phyloP scores from a whole-genome alignment of 2,797 vertebrate species.

The Esox lucius region DNA sequence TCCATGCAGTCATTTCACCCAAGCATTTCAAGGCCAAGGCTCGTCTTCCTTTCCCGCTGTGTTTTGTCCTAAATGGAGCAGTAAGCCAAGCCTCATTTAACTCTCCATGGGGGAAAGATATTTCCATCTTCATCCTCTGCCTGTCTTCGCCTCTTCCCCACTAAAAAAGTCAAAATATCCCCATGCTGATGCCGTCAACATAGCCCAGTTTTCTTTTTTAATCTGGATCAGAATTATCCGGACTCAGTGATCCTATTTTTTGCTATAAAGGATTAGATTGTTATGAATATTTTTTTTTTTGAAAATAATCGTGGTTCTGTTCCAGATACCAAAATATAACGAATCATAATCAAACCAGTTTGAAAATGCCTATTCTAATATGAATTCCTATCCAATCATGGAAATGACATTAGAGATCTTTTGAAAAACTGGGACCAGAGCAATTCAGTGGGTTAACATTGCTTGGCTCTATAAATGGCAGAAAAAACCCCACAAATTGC shows the following conservation, averaged over 20 bases:
- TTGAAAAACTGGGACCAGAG: background rate
- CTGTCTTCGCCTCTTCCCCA: background rate
- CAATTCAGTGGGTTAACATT: background rate
- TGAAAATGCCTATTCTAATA: too few relatives aligned
- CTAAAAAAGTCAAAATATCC: background rate
- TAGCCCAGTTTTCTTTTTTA: too few relatives aligned
- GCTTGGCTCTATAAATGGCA: background rate
- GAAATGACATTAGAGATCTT: too few relatives aligned
- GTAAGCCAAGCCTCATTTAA: constrained; percentile 1
- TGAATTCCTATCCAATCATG: too few relatives aligned
- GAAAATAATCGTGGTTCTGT: too few relatives aligned
- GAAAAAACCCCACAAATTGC: background rate
- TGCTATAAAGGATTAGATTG: too few relatives aligned
- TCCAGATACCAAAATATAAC: too few relatives aligned
- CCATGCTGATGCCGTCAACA: too few relatives aligned
- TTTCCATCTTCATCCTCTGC: background rate
- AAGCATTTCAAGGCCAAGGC: background rate
- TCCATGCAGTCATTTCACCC: background rate
- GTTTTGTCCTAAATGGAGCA: constrained; percentile 9
- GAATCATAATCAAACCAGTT: too few relatives aligned
- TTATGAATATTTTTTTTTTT: too few relatives aligned
- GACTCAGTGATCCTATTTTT: too few relatives aligned
- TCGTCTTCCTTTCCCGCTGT: background rate
- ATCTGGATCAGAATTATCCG: too few relatives aligned
- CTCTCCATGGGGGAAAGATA: background rate